Evolutionary conservation across 2,113 vertebrate genomes (phyloP).

Genomic region (Neomonachus schauinslandi): DNA sequence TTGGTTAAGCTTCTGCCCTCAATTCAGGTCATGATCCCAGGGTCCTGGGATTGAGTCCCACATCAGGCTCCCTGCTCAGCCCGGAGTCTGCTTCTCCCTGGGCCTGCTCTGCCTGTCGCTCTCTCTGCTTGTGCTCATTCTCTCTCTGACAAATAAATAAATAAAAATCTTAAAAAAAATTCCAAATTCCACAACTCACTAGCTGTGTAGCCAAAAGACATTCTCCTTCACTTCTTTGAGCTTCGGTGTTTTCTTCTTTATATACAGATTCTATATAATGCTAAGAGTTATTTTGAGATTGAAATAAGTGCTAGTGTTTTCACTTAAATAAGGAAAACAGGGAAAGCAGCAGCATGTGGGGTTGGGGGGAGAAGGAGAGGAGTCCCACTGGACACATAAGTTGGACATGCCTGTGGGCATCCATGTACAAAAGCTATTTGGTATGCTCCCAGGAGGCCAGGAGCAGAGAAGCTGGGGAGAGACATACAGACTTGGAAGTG

Average conservation of each 20-base stretch:
- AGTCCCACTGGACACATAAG: fast-evolving
- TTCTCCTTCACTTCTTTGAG: not conserved
- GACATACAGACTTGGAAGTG: not conserved
- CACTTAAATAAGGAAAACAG: not conserved
- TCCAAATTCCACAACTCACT: not conserved
- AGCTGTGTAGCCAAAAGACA: no score
- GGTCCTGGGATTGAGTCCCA: no score
- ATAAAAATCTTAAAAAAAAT: no score
- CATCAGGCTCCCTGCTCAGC: no score
- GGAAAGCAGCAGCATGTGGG: not conserved
- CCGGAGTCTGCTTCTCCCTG: no score
- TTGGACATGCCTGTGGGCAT: not conserved
- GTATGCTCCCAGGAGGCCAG: not conserved
- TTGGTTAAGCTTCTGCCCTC: no score
- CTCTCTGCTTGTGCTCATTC: no score
- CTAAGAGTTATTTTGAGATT: not conserved
- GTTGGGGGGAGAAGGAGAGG: no score
- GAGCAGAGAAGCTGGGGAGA: not conserved
- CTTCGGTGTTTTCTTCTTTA: not conserved
- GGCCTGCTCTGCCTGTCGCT: no score
- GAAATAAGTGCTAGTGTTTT: not conserved
- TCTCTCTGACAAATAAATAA: no score
- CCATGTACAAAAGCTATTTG: fast-evolving
- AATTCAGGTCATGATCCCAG: no score
- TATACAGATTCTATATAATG: not conserved